These are phyloP conservation scores for Dicyrtomina minuta DNA, from an alignment of 2,888 invertebrate genomes.

Conservation along the genomic window DNA sequence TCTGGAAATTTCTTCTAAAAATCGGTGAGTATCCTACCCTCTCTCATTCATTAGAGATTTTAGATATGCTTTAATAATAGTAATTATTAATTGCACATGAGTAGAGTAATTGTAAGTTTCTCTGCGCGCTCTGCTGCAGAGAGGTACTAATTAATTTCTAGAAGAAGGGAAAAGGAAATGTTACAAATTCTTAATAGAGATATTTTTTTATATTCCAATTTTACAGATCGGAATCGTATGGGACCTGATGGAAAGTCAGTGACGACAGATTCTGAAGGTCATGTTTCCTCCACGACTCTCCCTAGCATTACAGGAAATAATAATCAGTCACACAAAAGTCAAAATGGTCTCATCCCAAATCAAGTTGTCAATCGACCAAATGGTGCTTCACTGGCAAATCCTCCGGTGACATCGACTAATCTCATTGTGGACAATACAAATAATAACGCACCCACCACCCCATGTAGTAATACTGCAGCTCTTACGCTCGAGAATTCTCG, in stretches of 20 bases:
- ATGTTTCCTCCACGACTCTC: neutral
- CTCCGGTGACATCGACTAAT: constrained; percentile 3
- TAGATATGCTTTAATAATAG: too few relatives aligned
- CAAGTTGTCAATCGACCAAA: constrained; percentile 1
- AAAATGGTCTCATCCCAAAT: constrained; percentile 4
- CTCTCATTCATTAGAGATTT: too few relatives aligned
- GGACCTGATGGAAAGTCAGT: constrained; percentile 43
- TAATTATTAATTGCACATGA: too few relatives aligned
- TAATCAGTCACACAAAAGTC: constrained; percentile 3
- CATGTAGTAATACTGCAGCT: constrained; percentile 25
- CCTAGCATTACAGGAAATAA: neutral
- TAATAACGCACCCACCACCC: constrained; percentile 19
- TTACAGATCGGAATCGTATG: constrained; percentile 46
- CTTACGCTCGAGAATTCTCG: constrained; percentile 39
- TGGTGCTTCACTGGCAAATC: constrained; percentile 17
- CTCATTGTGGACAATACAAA: constrained; percentile 20
- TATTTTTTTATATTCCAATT: constrained; percentile 6
- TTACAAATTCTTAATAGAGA: too few relatives aligned
- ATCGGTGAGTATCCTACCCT: too few relatives aligned
- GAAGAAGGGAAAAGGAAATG: too few relatives aligned
- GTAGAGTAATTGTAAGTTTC: too few relatives aligned
- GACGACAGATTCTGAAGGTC: constrained; percentile 14
- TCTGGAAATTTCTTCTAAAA: too few relatives aligned
- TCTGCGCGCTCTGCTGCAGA: too few relatives aligned
- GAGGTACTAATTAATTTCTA: too few relatives aligned